Conservation (phyloP, 1,140 invertebrate species). For the Galendromus occidentalis region DNA sequence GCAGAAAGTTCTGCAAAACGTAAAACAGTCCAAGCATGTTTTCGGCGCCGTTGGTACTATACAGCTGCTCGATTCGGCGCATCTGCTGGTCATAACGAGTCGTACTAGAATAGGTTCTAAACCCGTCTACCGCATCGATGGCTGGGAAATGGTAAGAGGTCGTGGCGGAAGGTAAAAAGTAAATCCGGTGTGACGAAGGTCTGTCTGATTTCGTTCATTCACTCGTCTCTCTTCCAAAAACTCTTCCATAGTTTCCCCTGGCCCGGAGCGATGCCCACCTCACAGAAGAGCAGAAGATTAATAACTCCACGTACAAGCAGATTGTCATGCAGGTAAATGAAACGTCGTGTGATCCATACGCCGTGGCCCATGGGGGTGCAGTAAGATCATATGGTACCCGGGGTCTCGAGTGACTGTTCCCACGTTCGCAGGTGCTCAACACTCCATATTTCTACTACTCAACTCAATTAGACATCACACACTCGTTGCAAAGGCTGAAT, state of each 20-base stretch:
- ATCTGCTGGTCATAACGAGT: neutral
- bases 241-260: constrained; percentile 43
- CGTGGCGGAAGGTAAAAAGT: too few species aligned
- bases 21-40: neutral
- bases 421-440: constrained; percentile 37
- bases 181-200: too few species aligned
- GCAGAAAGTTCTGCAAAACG: neutral
- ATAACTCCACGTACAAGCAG: neutral
- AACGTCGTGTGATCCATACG: too few species aligned
- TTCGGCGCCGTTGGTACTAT: neutral
- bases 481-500: constrained; percentile 68
- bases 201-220: too few species aligned
- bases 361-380: too few species aligned
- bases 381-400: too few species aligned
- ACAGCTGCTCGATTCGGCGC: neutral
- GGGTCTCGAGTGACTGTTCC: too few species aligned
- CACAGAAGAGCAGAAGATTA: constrained; percentile 42
- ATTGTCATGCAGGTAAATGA: neutral
- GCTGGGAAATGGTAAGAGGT: neutral
- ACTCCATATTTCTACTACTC: constrained; percentile 77
- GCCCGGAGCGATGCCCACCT: constrained; percentile 59
- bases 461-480: constrained; percentile 77
- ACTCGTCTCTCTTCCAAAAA: too few species aligned
- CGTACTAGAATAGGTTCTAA: neutral
- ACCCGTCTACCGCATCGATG: neutral